These are phyloP conservation scores for Ellobium chinense DNA, from an alignment of 2,888 invertebrate species.

Conservation along the genomic window DNA sequence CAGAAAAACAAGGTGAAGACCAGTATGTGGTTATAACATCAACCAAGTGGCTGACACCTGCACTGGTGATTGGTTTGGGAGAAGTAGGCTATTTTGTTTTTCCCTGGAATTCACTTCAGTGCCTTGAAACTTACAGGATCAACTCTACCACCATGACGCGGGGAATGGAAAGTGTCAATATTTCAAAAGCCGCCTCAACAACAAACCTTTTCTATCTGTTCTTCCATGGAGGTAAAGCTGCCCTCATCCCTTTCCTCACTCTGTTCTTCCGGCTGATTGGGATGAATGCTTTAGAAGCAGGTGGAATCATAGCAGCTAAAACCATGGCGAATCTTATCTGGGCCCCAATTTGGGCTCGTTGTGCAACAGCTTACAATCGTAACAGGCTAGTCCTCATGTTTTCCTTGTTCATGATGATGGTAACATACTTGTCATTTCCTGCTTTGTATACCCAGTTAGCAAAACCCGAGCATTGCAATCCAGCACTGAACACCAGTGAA, in stretches of 20 bases:
- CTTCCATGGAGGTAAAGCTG: slow-evolving; percentile 70
- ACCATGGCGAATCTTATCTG: slow-evolving; percentile 68
- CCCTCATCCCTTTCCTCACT: slow-evolving; percentile 73
- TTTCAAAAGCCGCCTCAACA: slow-evolving; percentile 63
- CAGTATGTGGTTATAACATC: too few species aligned
- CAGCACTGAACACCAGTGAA: neutral
- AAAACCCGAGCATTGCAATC: slow-evolving; percentile 28
- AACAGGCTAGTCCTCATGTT: slow-evolving; percentile 68
- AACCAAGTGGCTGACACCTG: too few species aligned
- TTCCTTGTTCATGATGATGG: slow-evolving; percentile 70
- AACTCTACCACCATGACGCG: slow-evolving; percentile 15
- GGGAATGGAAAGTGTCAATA: slow-evolving; percentile 59
- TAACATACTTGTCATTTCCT: slow-evolving; percentile 67
- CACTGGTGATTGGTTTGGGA: too few species aligned
- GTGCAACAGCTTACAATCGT: slow-evolving; percentile 69
- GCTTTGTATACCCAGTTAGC: slow-evolving; percentile 57
- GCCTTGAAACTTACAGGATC: neutral
- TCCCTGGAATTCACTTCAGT: too few species aligned
- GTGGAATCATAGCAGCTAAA: slow-evolving; percentile 69
- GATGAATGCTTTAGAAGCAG: slow-evolving; percentile 70
- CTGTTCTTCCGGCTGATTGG: slow-evolving; percentile 72
- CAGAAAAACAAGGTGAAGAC: too few species aligned
- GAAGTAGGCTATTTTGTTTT: too few species aligned
- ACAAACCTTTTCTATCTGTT: slow-evolving; percentile 71
- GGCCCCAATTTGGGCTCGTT: slow-evolving; percentile 72